Base-by-base conservation (phyloP, 1,140 invertebrate genomes). In the Mamestra configurata region DNA sequence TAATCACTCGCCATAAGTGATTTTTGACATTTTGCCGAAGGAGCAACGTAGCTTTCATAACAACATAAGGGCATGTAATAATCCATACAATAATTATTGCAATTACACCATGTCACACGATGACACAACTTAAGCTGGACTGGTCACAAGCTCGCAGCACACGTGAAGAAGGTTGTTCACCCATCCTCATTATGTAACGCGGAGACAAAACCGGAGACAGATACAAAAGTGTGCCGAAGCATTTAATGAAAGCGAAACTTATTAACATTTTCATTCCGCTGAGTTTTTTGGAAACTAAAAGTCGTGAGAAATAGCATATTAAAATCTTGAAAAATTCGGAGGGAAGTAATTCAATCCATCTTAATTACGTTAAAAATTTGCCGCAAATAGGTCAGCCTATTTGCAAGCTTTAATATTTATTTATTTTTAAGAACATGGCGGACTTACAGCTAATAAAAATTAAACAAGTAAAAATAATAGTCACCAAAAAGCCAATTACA, bases 161-260 rank as follows among this genome's bases (percentile, higher is more conserved):
- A 57, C 53, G 53, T 57, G 24, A 27, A 27, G 55, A 31, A 59
- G 55, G 24, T 59, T 59, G 55, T 59, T 59, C 11, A 59, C 55
- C 27, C 24, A 59, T 22, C 24, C 15, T 59, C 15, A 59, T 59
- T 31, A 59, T 10, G 13, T 59, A n/a, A 59, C 43, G 15, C n/a
- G 22, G 11, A 59, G 24, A 59, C 31, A 59, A 59, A 59, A 59
- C 43, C 55, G 27, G 27, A 59, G 55, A 24, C 55, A 24, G 55
- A 24, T 49, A 59, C 13, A 59, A 1, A 59, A 59, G 24, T 31
- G 10, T 27, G 15, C 15, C 24, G 24, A 13, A 15, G 24, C 27
- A 13, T 59, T 15, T 31, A 31, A 59, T 31, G 55, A 57, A 57
- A 57, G 24, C 13, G 55, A 59, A 59, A 59, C 15, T 57, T 27